Base-by-base conservation (phyloP, 2,113 vertebrate species). In the Corynorhinus townsendii region DNA sequence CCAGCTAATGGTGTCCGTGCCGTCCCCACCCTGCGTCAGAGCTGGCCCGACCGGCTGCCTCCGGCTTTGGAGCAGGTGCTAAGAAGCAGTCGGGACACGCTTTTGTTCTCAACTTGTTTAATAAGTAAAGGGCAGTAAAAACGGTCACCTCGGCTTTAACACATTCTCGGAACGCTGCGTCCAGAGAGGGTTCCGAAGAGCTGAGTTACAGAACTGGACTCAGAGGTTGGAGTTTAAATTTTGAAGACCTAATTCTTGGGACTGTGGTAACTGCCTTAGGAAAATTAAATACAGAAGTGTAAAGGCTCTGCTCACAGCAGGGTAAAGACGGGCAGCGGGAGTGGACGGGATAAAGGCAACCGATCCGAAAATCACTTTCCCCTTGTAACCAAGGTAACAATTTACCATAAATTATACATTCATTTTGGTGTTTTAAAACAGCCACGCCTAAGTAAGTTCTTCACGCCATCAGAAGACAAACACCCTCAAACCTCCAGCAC, bases 381-480 rank as follows among this genome's bases (percentile, higher is more conserved):
- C 85, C 83, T 88, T 30, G 26, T 82, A 69, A 90, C 45, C 35
- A 87, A 35, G 79, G 56, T 89, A 93, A 45, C 22, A 95, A 87
- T 90, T 75, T 40, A 64, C 86, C 89, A 84, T 96, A 95, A 95
- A 76, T 97, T 56, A 96, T 93, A 93, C 95, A 91, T 94, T 97
- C 96, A 96, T 86, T 38, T 35, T 89, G 86, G 94, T 87, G 77
- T 81, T 82, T 93, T 71, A 59, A 69, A 95, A 93, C 93, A 95
- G 95, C 94, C 91, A 79, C 68, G 89, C 94, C 91, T 95, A 95
- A 93, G n/a, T 90, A 75, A 93, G 77, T 88, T 96, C 77, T 87
- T 94, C 89, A 45, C 82, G 45, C 76, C 90, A 59, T 66, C 43
- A 17, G 22, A 59, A 94, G 62, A 80, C 4, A 35, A 7, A 52